These are phyloP conservation scores for Zosterops japonicus DNA, from an alignment of 2,113 vertebrate genomes.

Conservation along the genomic window DNA sequence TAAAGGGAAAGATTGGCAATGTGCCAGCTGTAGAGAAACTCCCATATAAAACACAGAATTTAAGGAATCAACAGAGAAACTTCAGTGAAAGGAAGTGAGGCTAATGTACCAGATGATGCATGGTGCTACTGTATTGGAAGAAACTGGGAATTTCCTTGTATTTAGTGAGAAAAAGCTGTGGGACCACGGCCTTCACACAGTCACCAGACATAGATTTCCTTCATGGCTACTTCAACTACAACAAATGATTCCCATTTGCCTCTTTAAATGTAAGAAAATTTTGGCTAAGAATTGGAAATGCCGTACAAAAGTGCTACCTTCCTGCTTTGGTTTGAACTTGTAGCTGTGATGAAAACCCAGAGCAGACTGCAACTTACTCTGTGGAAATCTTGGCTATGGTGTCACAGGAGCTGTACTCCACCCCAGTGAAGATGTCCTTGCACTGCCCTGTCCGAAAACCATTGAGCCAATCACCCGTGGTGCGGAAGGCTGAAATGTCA, in stretches of 20 bases:
- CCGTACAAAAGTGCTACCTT: fast-evolving
- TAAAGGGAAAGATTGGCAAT: not conserved
- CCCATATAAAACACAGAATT: not conserved
- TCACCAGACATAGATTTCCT: not conserved
- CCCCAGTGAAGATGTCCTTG: slow-evolving; percentile 92
- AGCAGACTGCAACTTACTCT: slow-evolving; percentile 82
- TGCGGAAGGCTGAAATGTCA: slow-evolving; percentile 84
- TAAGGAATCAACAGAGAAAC: not conserved
- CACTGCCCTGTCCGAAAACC: slow-evolving; percentile 89
- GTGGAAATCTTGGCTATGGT: slow-evolving; percentile 95
- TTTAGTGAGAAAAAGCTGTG: not conserved
- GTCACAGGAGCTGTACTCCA: slow-evolving; percentile 95
- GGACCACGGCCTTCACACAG: not conserved
- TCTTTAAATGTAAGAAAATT: not conserved
- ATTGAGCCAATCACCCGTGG: slow-evolving; percentile 90
- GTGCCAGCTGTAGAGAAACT: not conserved
- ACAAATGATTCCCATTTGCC: not conserved
- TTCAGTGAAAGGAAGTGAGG: not conserved
- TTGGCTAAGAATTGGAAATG: not conserved
- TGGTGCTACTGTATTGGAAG: not conserved
- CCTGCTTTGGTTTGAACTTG: not conserved
- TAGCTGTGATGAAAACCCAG: not conserved
- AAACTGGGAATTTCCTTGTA: not conserved
- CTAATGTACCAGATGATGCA: not conserved
- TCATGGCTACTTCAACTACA: not conserved